Base-by-base conservation (phyloP, 2,797 vertebrate species). In the Macrochelys suwanniensis region DNA sequence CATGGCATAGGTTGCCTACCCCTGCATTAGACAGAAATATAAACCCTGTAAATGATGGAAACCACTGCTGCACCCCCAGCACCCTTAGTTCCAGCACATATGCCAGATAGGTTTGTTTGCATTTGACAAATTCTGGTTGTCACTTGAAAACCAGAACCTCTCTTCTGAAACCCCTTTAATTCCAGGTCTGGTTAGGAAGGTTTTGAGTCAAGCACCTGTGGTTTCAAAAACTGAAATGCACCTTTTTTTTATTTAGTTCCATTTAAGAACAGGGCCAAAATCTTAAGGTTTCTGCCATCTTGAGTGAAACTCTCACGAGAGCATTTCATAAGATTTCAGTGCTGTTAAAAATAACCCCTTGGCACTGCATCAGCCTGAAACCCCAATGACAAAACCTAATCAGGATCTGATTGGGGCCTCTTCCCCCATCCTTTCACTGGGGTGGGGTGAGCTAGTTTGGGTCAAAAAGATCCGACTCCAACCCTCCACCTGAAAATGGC, bases 191-290 rank as follows among this genome's bases (percentile, higher is more conserved):
- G 57, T 68, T 85, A 92, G 86, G 59, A 91, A 95, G 80, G 84
- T 96, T 92, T 95, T 95, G 89, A 96, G 89, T 93, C 68, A 92
- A 88, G 95, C 95, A 96, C 42, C 84, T 86, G 96, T 93, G 96
- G 96, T 96, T 97, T 97, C 95, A 94, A 97, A 93, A 97, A 89
- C 84, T 90, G 95, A 96, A 96, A 96, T 28, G 85, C 77, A 80
- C 80, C 95, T 96, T 97, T 95, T 97, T 95, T 97, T 96, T 96
- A 97, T 92, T 84, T 84, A 92, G 95, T 97, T 97, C 96, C 96
- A 93, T 86, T 96, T 86, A 93, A 96, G 95, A 97, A 95, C 86
- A 91, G 2, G 1, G 95, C 95, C 97, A 96, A 90, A 94, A 94
- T 57, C 88, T 85, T 97, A 96, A 96, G 96, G 92, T 97, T 97